A percentile compares a stretch with the other conserved stretches of the same genome.
These are phyloP conservation scores for Sturnira hondurensis DNA, from an alignment of 2,113 vertebrate species.

Conservation along the genomic window DNA sequence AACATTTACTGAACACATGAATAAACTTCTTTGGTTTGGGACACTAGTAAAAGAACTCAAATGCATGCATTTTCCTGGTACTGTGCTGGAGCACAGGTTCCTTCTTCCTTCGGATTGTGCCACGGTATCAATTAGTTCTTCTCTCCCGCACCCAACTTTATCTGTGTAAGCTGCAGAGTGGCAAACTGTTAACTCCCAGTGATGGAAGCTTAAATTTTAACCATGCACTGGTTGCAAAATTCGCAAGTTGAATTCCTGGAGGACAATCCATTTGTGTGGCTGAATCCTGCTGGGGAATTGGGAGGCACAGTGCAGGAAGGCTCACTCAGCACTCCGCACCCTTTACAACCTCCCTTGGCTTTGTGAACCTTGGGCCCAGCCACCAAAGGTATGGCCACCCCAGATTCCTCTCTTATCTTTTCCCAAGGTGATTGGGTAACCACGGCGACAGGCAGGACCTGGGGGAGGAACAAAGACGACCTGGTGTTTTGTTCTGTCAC, in stretches of 20 bases:
- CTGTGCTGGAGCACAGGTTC: constrained; percentile 52
- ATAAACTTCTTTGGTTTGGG: neutral
- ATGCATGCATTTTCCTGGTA: neutral
- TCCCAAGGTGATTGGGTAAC: constrained; percentile 27
- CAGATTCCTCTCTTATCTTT: constrained; percentile 62
- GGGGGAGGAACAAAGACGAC: constrained; percentile 65
- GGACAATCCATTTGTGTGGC: constrained; percentile 59
- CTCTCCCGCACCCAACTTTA: constrained; percentile 41
- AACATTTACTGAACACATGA: constrained; percentile 12
- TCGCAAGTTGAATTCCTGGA: constrained; percentile 65
- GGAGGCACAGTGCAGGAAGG: neutral
- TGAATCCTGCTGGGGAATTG: neutral
- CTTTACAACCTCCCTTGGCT: neutral
- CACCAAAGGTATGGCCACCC: neutral
- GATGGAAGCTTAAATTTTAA: constrained; percentile 70
- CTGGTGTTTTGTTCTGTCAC: constrained; percentile 36
- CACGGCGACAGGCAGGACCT: constrained; percentile 61
- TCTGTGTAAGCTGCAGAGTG: constrained; percentile 51
- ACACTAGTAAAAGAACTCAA: constrained; percentile 4
- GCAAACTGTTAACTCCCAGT: constrained; percentile 78
- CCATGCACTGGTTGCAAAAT: constrained; percentile 61
- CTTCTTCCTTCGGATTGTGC: constrained; percentile 69
- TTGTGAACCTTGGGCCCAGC: neutral
- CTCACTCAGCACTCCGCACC: neutral
- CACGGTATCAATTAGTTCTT: constrained; percentile 79